A percentile compares a stretch with the other conserved stretches of the same genome.
phyloP scores from a whole-genome alignment of 2,888 invertebrate genomes.

The Anthophora plumipes region DNA sequence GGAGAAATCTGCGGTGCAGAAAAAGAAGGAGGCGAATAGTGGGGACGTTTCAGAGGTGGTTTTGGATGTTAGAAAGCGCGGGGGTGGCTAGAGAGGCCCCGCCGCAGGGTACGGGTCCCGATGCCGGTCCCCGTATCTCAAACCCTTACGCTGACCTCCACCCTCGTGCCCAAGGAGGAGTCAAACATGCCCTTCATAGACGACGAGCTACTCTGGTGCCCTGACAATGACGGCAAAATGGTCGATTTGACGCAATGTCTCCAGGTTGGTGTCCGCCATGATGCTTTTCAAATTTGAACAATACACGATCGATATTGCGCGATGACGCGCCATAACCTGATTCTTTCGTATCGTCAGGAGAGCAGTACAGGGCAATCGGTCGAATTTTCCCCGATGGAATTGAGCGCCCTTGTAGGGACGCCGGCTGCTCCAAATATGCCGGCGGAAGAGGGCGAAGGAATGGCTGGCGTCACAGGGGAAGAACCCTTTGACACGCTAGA shows the following conservation, averaged over 20 bases:
- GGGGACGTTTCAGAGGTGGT: constrained; percentile 74
- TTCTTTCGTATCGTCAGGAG: constrained; percentile 75
- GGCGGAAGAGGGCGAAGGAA: constrained; percentile 80
- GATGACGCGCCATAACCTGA: neutral
- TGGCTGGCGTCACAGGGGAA: constrained; percentile 86
- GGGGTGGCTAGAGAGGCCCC: constrained; percentile 84
- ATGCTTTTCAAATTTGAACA: constrained; percentile 79
- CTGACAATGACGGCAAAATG: constrained; percentile 97
- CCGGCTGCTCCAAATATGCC: constrained; percentile 78
- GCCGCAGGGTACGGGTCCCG: constrained; percentile 84
- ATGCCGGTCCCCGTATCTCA: constrained; percentile 85
- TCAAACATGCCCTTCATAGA: constrained; percentile 96
- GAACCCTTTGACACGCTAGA: constrained; percentile 94
- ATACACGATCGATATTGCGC: no score
- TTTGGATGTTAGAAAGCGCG: constrained; percentile 84
- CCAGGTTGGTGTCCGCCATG: constrained; percentile 84
- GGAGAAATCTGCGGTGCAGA: constrained; percentile 42
- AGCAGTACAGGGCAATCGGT: constrained; percentile 81
- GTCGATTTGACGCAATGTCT: constrained; percentile 95
- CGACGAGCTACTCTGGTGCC: constrained; percentile 97
- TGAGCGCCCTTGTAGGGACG: constrained; percentile 81
- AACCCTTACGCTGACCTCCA: constrained; percentile 83
- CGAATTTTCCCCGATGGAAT: constrained; percentile 83
- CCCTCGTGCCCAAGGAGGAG: constrained; percentile 84
- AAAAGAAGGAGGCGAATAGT: constrained; percentile 58